phyloP scores from a whole-genome alignment of 2,113 vertebrate species.

The Hydropotes inermis region DNA sequence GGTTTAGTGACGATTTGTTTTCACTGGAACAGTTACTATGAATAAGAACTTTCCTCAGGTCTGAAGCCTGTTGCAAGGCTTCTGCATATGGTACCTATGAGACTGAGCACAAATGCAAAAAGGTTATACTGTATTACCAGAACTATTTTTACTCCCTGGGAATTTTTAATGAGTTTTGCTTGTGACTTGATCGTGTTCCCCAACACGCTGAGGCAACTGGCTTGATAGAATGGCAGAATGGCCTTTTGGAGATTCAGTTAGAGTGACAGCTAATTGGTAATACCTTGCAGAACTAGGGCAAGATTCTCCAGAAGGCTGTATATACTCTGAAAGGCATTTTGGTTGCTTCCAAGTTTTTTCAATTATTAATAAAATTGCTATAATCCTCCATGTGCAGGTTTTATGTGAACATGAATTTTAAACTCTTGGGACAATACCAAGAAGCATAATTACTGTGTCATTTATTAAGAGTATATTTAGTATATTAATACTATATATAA shows the following conservation, averaged over 20 bases:
- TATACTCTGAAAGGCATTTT: not conserved
- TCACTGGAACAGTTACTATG: not conserved
- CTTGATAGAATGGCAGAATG: not conserved
- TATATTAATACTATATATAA: not conserved
- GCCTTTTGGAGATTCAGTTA: not conserved
- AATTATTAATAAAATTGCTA: not conserved
- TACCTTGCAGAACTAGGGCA: not conserved
- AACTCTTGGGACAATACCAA: not conserved
- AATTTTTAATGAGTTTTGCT: not conserved
- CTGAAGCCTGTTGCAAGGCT: not conserved
- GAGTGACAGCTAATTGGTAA: not conserved
- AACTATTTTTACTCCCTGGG: not conserved
- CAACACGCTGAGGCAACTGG: not conserved
- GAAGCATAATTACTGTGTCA: too few relatives aligned
- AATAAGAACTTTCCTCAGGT: not conserved
- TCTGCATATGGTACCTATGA: not conserved
- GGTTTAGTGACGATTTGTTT: not conserved
- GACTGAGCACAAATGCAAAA: not conserved
- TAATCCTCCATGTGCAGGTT: not conserved
- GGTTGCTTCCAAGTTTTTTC: not conserved
- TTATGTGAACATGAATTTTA: not conserved
- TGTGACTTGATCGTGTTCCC: not conserved
- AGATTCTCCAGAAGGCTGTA: not conserved
- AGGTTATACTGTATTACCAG: not conserved
- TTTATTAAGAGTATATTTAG: not conserved